Percentiles rank a stretch among this genome's conserved stretches.
phyloP scores from a whole-genome alignment of 2,888 invertebrate genomes.

The Seira musarum region DNA sequence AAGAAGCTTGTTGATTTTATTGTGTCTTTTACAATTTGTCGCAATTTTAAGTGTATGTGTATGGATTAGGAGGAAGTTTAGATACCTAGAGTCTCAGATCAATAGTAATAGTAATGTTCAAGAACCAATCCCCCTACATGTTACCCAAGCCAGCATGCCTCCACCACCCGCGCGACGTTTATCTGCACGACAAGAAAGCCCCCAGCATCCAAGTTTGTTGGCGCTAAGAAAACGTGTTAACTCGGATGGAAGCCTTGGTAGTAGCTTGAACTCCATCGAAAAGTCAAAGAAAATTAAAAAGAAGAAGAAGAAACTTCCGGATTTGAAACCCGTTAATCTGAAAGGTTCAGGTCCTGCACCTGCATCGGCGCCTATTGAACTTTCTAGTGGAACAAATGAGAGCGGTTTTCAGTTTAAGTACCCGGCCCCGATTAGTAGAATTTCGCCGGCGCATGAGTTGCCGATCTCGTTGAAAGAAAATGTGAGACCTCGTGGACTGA shows the following conservation, averaged over 20 bases:
- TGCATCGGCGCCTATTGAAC: constrained; percentile 35
- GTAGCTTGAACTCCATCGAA: constrained; percentile 34
- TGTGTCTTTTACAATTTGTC: constrained; percentile 64
- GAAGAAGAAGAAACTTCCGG: constrained; percentile 58
- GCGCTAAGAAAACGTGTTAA: constrained; percentile 53
- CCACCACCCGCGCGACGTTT: background rate
- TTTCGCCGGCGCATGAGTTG: background rate
- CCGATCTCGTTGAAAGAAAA: constrained; percentile 44
- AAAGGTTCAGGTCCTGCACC: constrained; percentile 39
- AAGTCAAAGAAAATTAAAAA: constrained; percentile 61
- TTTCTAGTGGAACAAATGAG: background rate
- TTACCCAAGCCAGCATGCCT: background rate
- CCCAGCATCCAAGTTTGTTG: constrained; percentile 22
- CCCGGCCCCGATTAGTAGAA: constrained; percentile 9
- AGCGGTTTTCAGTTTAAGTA: constrained; percentile 48
- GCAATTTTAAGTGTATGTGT: constrained; percentile 42
- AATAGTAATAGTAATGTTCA: background rate
- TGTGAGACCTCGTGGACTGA: constrained; percentile 28
- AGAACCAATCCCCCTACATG: background rate
- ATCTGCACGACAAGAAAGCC: constrained; percentile 6
- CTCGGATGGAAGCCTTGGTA: constrained; percentile 44
- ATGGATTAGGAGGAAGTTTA: constrained; percentile 53
- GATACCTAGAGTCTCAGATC: constrained; percentile 35
- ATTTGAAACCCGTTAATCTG: constrained; percentile 36
- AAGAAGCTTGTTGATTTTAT: constrained; percentile 64